Evolutionary conservation across 2,797 vertebrate species (phyloP).

Genomic region (Australoheros facetus): DNA sequence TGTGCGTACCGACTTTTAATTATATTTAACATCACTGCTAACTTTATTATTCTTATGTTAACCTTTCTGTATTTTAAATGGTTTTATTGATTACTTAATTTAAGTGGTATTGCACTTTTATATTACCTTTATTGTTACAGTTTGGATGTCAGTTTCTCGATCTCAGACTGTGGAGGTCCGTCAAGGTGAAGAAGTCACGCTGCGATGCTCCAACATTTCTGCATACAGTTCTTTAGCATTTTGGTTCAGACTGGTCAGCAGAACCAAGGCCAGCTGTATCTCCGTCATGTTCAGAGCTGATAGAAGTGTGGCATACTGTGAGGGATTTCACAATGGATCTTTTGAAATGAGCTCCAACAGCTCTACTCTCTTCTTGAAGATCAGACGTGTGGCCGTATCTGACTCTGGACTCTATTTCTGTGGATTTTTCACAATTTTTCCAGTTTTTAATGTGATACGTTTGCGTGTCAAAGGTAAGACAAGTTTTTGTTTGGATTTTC

Average conservation of each 20-base stretch:
- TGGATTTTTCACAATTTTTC: slow-evolving; percentile 5
- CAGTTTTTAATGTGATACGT: background rate
- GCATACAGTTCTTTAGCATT: fast-evolving
- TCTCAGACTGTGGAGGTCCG: background rate
- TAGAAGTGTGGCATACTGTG: background rate
- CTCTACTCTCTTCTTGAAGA: background rate
- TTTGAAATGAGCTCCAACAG: slow-evolving; percentile 2
- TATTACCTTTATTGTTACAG: background rate
- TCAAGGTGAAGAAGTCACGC: background rate
- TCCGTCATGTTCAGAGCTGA: slow-evolving; percentile 3
- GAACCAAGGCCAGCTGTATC: background rate
- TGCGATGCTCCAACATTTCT: background rate
- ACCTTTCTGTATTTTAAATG: no score
- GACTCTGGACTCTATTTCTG: slow-evolving; percentile 3
- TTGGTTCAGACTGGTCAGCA: background rate
- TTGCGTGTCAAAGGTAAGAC: background rate
- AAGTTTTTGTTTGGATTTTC: background rate
- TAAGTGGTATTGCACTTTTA: fast-evolving
- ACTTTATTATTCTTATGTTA: background rate
- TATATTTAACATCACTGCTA: background rate
- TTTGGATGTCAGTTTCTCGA: background rate
- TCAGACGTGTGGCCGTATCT: fast-evolving
- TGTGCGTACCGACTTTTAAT: background rate
- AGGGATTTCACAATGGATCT: background rate
- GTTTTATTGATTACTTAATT: background rate